phyloP scores from a whole-genome alignment of 2,888 invertebrate genomes.

The Pheosia tremula region DNA sequence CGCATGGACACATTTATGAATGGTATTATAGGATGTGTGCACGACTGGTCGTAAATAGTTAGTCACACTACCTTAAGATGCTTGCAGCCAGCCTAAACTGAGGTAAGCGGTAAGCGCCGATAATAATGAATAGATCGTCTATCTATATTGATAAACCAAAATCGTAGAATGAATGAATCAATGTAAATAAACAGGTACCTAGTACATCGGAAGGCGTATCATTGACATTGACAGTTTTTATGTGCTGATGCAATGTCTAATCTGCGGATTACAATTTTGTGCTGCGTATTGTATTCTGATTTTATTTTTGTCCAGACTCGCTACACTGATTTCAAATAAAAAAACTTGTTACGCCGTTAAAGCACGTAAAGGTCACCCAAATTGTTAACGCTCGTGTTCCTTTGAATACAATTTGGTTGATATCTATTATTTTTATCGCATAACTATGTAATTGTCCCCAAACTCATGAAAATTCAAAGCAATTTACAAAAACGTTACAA shows the following conservation, averaged over 20 bases:
- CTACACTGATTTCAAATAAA: conserved; percentile 59
- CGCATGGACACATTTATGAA: conserved; percentile 41
- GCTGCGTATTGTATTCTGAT: conserved; percentile 65
- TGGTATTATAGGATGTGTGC: conserved; percentile 16
- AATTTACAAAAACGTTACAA: too few species aligned
- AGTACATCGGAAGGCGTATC: conserved; percentile 56
- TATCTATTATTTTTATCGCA: too few species aligned
- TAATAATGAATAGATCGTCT: conserved; percentile 24
- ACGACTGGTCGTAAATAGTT: conserved; percentile 5
- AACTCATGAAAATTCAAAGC: too few species aligned
- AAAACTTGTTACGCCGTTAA: conserved; percentile 48
- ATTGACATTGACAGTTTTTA: conserved; percentile 75
- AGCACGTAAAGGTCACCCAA: conserved; percentile 54
- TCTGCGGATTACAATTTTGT: conserved; percentile 54
- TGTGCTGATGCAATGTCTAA: conserved; percentile 65
- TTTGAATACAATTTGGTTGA: conserved; percentile 24
- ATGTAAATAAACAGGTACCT: conserved; percentile 34
- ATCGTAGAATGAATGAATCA: conserved; percentile 49
- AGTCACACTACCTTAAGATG: background rate
- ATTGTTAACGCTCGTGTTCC: conserved; percentile 35
- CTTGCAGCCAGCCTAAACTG: background rate
- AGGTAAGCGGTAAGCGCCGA: conserved; percentile 9
- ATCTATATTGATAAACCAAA: conserved; percentile 32
- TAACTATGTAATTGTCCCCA: too few species aligned
- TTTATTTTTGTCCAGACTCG: conserved; percentile 65